These are phyloP conservation scores for Microctonus aethiopoides DNA, from an alignment of 2,888 invertebrate species.

Conservation along the genomic window DNA sequence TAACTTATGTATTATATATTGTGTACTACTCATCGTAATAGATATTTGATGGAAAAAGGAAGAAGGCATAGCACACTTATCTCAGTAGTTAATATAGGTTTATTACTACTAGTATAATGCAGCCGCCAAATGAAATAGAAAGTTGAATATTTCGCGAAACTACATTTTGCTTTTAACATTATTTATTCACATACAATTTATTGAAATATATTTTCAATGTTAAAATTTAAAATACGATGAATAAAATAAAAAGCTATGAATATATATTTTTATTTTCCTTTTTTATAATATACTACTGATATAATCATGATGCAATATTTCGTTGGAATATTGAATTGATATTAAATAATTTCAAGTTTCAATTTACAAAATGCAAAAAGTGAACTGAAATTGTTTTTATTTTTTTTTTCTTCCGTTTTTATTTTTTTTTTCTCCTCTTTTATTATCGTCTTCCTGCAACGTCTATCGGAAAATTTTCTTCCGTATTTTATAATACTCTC, in stretches of 20 bases:
- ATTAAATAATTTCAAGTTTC: conserved; percentile 21
- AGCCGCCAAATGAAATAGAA: conserved; percentile 25
- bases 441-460: neutral
- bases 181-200: too few relatives aligned
- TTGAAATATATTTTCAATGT: too few relatives aligned
- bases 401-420: neutral
- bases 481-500: neutral
- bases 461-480: conserved; percentile 9
- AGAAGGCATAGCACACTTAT: conserved; percentile 12
- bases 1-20: neutral
- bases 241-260: neutral
- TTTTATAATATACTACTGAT: conserved; percentile 1
- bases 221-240: too few relatives aligned
- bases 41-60: conserved; percentile 6
- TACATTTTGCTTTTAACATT: neutral
- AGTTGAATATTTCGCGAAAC: conserved; percentile 1
- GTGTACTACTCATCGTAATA: neutral
- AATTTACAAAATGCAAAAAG: conserved; percentile 20
- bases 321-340: conserved; percentile 18
- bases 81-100: conserved; percentile 14
- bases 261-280: neutral
- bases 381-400: neutral
- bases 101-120: conserved; percentile 24
- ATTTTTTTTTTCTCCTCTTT: too few relatives aligned
- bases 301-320: neutral